These are phyloP conservation scores for Lindbergichthys nudifrons DNA, from an alignment of 2,797 vertebrate species.

Conservation along the genomic window DNA sequence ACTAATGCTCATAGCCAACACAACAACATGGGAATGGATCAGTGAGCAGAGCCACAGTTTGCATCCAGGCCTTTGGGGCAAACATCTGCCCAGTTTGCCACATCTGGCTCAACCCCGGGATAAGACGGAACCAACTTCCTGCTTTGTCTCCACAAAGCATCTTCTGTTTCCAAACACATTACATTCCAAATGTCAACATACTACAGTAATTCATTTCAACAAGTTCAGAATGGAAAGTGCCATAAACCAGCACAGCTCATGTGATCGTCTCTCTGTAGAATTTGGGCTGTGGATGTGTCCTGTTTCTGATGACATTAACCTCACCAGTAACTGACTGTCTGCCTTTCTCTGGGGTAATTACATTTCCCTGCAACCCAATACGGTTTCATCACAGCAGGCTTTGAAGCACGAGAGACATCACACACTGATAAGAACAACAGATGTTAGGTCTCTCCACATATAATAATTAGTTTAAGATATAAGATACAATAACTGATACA, in stretches of 20 bases:
- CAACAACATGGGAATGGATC: neutral
- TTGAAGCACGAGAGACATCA: constrained; percentile 13
- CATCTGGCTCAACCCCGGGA: constrained; percentile 32
- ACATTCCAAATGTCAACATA: constrained; percentile 12
- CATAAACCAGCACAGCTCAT: neutral
- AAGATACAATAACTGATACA: too few relatives aligned
- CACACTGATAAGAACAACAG: neutral
- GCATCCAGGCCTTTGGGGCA: constrained; percentile 17
- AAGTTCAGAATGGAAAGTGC: constrained; percentile 17
- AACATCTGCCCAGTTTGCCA: constrained; percentile 6
- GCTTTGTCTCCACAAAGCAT: constrained; percentile 13
- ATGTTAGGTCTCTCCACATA: constrained; percentile 6
- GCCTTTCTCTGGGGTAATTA: constrained; percentile 32
- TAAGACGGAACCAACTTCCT: constrained; percentile 25
- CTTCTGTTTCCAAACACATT: constrained; percentile 26
- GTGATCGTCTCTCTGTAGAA: neutral
- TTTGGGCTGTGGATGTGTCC: neutral
- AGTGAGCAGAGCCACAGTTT: neutral
- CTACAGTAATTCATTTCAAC: constrained; percentile 12
- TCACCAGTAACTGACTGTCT: constrained; percentile 18
- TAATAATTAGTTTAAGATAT: neutral
- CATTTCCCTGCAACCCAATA: constrained; percentile 13
- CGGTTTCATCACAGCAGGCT: constrained; percentile 16
- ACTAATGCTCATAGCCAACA: neutral
- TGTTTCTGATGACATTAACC: constrained; percentile 15